These are phyloP conservation scores for Agrotis exclamationis DNA, from an alignment of 2,888 invertebrate species.

Conservation along the genomic window DNA sequence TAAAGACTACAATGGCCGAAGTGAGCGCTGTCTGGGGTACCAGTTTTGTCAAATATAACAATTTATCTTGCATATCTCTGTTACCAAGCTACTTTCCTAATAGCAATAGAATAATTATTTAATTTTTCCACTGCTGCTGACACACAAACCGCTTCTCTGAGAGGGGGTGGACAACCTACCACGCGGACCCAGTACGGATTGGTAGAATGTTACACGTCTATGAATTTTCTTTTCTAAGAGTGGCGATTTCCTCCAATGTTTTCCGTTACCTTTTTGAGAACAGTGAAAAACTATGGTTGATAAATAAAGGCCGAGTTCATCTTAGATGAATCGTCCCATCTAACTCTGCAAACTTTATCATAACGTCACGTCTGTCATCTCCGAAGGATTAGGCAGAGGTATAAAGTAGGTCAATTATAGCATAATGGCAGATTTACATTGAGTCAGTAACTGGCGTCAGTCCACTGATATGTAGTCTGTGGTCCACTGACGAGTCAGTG, in stretches of 20 bases:
- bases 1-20: neutral
- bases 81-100: neutral
- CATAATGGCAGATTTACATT: too few species aligned
- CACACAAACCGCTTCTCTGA: too few species aligned
- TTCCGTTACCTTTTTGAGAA: neutral
- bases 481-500: too few species aligned
- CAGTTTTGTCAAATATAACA: neutral
- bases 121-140: too few species aligned
- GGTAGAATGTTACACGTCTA: neutral
- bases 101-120: too few species aligned
- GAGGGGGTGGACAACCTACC: neutral
- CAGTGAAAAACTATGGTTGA: neutral
- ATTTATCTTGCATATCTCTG: slow-evolving; percentile 4
- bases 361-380: neutral
- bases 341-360: neutral
- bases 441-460: too few species aligned
- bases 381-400: neutral
- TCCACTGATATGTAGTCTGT: too few species aligned
- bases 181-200: neutral
- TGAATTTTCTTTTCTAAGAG: neutral
- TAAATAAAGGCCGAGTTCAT: neutral
- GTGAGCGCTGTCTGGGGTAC: neutral
- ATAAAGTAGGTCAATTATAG: too few species aligned
- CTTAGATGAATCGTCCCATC: neutral
- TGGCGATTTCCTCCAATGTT: neutral